Base-by-base conservation (phyloP, 2,113 vertebrate genomes). In the Misgurnus anguillicaudatus region DNA sequence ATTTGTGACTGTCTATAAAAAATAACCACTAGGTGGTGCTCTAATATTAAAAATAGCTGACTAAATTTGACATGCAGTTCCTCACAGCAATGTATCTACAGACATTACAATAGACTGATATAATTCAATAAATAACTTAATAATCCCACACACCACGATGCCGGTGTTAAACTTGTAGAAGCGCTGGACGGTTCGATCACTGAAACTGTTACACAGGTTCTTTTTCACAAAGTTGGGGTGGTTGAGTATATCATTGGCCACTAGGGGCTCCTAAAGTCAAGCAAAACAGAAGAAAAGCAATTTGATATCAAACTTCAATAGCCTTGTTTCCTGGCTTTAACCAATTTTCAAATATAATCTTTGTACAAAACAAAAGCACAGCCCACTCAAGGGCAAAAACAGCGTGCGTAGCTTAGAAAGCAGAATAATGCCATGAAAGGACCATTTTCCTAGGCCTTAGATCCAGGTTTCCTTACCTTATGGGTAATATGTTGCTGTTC, bases 131-230 rank as follows among this genome's bases (percentile, higher is more conserved):
- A 57, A 19, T 8, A 57, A 57, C 3, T 57, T 19, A n/a, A 57
- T 9, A 3, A 19, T 57, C 17, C 13, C 5, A 77, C 95, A 92
- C 74, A 99, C 98, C 93, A 93, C 89, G 0, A 99, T 93, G 90
- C 96, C 98, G 53, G 98, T 98, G 85, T 99, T 99, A 84, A 99
- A 99, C 85, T 98, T 99, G 74, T 99, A 99, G 90, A 98, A 98
- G 67, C 98, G 92, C 88, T 99, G 97, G 82, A 99, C 97, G 0
- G 98, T 99, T 76, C 98, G 93, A 92, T 99, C 98, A 3, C 96
- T 98, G 92, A 99, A 99, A 91, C 97, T 99, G 92, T 99, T 99
- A 69, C 98, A 99, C 45, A 99, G 91, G 84, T 99, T 99, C 57
- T 99, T 99, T 93, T 97, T 99, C 51, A 99, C 98, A 0, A 99